These are phyloP conservation scores for Machimus rusticus DNA, from an alignment of 2,888 invertebrate species.

Conservation along the genomic window DNA sequence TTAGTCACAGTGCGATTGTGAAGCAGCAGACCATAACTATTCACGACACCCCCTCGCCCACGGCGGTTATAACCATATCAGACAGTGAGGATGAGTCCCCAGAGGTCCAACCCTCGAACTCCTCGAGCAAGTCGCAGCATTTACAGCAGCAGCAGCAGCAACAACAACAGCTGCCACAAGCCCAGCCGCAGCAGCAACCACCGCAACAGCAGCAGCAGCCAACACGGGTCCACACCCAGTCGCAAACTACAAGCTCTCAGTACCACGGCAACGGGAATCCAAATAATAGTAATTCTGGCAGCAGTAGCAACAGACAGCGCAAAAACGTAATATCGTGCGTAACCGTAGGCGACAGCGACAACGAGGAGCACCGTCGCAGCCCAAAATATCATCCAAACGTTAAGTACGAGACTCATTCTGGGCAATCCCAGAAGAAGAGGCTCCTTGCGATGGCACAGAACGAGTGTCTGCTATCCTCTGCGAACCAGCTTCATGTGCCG, in stretches of 20 bases:
- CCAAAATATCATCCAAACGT: conserved; percentile 56
- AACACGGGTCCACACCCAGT: conserved; percentile 49
- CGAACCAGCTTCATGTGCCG: conserved; percentile 59
- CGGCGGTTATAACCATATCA: conserved; percentile 94
- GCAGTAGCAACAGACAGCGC: conserved; percentile 62
- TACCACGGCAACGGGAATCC: conserved; percentile 28
- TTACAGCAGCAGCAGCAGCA: conserved; percentile 52
- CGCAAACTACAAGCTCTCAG: conserved; percentile 46
- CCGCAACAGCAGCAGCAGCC: conserved; percentile 48
- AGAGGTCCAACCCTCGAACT: conserved; percentile 54
- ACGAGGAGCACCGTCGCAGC: conserved; percentile 68
- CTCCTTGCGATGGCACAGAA: conserved; percentile 86
- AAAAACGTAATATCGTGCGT: conserved; percentile 82
- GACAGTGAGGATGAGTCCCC: conserved; percentile 91
- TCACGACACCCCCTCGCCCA: conserved; percentile 93
- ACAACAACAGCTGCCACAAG: conserved; percentile 50
- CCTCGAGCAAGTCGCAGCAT: conserved; percentile 52
- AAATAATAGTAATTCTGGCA: conserved; percentile 32
- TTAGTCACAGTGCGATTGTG: conserved; percentile 53
- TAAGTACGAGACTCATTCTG: conserved; percentile 64
- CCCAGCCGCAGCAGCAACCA: conserved; percentile 48
- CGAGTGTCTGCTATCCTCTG: conserved; percentile 72
- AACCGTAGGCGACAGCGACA: conserved; percentile 78
- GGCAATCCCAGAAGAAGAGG: conserved; percentile 88
- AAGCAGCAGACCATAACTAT: conserved; percentile 87